These are phyloP conservation scores for Pogonomyrmex californicus DNA, from an alignment of 1,140 invertebrate genomes.

Conservation along the genomic window DNA sequence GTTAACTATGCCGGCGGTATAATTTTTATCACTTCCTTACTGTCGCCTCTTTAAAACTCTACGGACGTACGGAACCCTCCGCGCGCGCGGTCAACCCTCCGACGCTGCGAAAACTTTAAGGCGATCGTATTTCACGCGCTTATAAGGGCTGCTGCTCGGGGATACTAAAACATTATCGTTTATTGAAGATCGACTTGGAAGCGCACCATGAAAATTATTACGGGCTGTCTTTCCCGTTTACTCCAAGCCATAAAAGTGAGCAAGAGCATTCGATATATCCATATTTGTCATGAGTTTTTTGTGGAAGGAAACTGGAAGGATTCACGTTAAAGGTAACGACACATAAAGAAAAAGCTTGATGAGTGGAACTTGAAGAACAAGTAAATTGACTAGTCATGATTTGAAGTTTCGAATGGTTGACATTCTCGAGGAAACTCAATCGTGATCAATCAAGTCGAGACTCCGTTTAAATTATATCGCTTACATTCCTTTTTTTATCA, in stretches of 20 bases:
- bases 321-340: background rate
- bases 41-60: constrained; percentile 30
- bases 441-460: background rate
- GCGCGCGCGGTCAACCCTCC: background rate
- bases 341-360: background rate
- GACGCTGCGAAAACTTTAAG: constrained; percentile 31
- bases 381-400: background rate
- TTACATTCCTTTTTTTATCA: background rate
- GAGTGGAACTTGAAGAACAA: background rate
- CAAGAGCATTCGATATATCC: background rate
- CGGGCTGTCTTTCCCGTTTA: background rate
- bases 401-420: background rate
- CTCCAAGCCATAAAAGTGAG: constrained; percentile 15
- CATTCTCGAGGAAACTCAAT: background rate
- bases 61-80: background rate
- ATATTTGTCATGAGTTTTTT: constrained; percentile 8
- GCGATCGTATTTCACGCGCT: constrained; percentile 44
- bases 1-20: background rate
- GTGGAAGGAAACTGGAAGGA: background rate
- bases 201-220: constrained; percentile 27
- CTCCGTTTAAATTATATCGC: background rate
- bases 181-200: constrained; percentile 54
- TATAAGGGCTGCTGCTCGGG: constrained; percentile 29
- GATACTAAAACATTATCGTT: constrained; percentile 53
- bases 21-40: constrained; percentile 56